Conservation (phyloP, 2,113 vertebrate species). For the Sminthopsis crassicaudata region DNA sequence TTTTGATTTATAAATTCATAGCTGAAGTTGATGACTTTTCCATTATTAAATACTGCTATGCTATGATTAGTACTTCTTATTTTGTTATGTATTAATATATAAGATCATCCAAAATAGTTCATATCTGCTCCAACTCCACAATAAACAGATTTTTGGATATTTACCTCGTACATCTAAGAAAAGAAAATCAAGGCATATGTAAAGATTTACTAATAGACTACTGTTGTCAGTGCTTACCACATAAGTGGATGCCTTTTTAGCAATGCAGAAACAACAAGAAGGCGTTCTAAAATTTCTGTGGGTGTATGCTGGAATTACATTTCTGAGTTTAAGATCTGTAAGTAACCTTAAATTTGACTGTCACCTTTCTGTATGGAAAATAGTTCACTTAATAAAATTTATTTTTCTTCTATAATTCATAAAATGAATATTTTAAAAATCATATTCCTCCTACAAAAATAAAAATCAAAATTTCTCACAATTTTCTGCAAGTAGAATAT, state of each 20-base stretch:
- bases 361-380: slow-evolving; percentile 4
- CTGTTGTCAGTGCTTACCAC: slow-evolving; percentile 45
- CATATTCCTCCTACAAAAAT: slow-evolving; percentile 31
- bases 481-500: background rate
- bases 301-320: slow-evolving; percentile 77
- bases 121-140: slow-evolving; percentile 25
- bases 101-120: slow-evolving; percentile 44
- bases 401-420: slow-evolving; percentile 7
- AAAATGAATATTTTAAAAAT: slow-evolving; percentile 3
- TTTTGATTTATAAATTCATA: slow-evolving; percentile 36
- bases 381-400: slow-evolving; percentile 16
- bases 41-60: slow-evolving; percentile 21
- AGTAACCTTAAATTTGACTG: slow-evolving; percentile 32
- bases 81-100: slow-evolving; percentile 22
- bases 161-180: background rate
- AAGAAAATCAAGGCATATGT: slow-evolving; percentile 39
- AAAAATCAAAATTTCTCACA: background rate
- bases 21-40: slow-evolving; percentile 11
- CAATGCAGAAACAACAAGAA: slow-evolving; percentile 65
- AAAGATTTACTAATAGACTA: slow-evolving; percentile 59
- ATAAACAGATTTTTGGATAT: background rate
- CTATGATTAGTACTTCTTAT: background rate
- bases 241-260: slow-evolving; percentile 60
- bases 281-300: slow-evolving; percentile 70
- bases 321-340: slow-evolving; percentile 31